Evolutionary conservation across 2,797 vertebrate species (phyloP).

Genomic region (Microtus obscurus): DNA sequence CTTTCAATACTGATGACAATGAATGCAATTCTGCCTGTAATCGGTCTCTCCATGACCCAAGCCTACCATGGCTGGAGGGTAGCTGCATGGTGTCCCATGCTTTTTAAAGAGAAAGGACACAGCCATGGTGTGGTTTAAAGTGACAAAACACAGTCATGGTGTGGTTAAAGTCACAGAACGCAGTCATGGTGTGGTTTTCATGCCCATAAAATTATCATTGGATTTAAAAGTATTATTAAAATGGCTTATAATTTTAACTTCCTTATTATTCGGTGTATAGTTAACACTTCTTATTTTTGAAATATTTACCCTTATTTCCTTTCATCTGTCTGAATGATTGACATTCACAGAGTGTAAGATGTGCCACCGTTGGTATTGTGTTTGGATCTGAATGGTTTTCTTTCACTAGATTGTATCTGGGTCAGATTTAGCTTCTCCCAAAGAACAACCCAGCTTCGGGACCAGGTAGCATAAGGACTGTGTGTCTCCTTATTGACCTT

Average conservation of each 20-base stretch:
- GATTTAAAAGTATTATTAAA: conserved; percentile 15
- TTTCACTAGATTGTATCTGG: conserved; percentile 38
- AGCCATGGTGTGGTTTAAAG: neutral
- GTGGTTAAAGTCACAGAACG: neutral
- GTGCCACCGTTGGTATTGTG: neutral
- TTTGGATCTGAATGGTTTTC: neutral
- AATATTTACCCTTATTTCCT: neutral
- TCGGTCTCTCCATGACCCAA: neutral
- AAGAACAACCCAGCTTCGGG: neutral
- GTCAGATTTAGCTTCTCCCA: conserved; percentile 12
- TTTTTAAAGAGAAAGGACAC: neutral
- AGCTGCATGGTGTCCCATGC: neutral
- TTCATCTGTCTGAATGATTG: neutral
- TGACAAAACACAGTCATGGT: neutral
- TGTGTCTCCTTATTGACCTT: conserved; percentile 33
- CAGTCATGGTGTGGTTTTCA: neutral
- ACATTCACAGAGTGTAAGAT: neutral
- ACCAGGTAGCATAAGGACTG: neutral
- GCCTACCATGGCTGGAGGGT: neutral
- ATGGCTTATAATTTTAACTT: neutral
- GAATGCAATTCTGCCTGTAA: neutral
- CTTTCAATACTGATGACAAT: neutral
- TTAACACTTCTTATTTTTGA: neutral
- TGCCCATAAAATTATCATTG: neutral
- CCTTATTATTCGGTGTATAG: neutral